phyloP scores from a whole-genome alignment of 2,888 invertebrate species.

The Cylindroiulus punctatus region DNA sequence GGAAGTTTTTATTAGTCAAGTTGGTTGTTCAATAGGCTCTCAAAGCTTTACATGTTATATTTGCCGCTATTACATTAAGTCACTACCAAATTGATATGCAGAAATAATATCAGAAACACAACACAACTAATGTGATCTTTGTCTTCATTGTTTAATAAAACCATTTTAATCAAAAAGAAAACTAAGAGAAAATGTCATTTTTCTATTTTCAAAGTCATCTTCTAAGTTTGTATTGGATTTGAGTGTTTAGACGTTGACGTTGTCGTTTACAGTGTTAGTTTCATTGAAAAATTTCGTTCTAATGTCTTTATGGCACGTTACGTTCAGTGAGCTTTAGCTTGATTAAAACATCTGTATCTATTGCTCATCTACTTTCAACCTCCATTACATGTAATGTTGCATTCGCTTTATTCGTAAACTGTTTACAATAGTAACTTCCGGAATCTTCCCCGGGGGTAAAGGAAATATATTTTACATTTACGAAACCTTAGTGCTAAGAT shows the following conservation, averaged over 20 bases:
- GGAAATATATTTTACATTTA: neutral
- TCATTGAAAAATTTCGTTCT: neutral
- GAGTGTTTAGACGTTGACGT: neutral
- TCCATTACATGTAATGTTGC: neutral
- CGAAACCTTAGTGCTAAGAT: neutral
- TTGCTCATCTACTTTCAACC: neutral
- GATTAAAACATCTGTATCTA: neutral
- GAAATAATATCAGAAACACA: neutral
- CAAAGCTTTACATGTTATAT: neutral
- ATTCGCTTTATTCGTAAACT: neutral
- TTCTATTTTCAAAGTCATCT: too few species aligned
- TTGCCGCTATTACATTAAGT: neutral
- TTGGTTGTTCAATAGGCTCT: neutral
- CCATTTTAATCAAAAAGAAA: too few species aligned
- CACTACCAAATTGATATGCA: neutral
- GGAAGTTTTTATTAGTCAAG: neutral
- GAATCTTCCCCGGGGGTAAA: neutral
- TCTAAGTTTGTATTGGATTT: neutral
- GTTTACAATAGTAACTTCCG: conserved; percentile 2
- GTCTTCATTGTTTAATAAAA: neutral
- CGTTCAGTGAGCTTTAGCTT: neutral
- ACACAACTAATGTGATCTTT: neutral
- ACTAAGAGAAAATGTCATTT: neutral
- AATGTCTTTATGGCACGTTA: neutral
- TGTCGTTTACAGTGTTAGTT: neutral